Conservation (phyloP, 2,888 invertebrate genomes). For the Phoenoteleia sp. region DNA sequence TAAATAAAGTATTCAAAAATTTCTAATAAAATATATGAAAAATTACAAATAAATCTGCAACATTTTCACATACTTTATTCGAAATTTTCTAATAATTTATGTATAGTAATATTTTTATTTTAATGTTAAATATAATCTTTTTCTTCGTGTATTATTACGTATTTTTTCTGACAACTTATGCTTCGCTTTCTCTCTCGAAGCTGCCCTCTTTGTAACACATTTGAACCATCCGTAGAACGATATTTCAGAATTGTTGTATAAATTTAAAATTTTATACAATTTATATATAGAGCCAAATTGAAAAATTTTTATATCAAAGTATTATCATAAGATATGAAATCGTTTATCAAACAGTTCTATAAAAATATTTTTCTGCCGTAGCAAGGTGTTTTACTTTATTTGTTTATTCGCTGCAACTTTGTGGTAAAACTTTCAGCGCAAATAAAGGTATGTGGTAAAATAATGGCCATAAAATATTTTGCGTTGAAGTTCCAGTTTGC, state of each 20-base stretch:
- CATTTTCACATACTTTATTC: no score
- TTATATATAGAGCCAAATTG: constrained; percentile 15
- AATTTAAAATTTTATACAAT: neutral
- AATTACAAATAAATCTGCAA: no score
- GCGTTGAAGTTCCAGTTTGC: neutral
- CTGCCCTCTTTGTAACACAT: neutral
- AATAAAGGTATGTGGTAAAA: constrained; percentile 10
- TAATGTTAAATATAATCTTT: no score
- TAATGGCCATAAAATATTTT: neutral
- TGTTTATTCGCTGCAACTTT: constrained; percentile 10
- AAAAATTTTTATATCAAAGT: constrained; percentile 3
- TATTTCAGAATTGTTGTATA: neutral
- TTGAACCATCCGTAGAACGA: neutral
- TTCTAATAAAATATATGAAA: no score
- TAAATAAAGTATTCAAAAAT: no score
- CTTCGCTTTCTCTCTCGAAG: neutral
- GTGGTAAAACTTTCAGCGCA: neutral
- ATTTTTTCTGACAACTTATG: neutral
- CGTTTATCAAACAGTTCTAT: neutral
- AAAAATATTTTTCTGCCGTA: neutral
- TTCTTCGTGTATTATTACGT: neutral
- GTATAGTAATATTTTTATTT: no score
- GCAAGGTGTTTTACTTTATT: constrained; percentile 3
- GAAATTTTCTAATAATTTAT: no score
- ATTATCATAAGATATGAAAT: constrained; percentile 4